phyloP scores from a whole-genome alignment of 2,113 vertebrate species.

The Motacilla tschutschensis region DNA sequence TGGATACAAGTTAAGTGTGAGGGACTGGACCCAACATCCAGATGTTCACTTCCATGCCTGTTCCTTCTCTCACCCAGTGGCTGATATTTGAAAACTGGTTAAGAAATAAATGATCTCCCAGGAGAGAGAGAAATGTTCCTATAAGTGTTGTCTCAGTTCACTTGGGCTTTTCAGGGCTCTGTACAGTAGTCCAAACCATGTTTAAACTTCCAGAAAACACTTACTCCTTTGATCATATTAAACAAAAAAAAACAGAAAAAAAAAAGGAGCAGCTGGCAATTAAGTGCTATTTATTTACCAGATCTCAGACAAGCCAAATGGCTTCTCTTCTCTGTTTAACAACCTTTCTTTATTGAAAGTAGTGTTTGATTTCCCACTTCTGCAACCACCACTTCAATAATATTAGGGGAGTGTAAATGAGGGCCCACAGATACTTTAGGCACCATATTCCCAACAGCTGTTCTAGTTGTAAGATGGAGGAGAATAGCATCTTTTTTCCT shows the following conservation, averaged over 20 bases:
- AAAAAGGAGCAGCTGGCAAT: background rate
- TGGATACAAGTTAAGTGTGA: background rate
- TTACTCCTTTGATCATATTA: background rate
- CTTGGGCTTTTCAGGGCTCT: background rate
- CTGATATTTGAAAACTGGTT: background rate
- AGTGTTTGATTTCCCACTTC: constrained; percentile 6
- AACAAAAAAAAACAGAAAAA: background rate
- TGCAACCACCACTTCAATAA: background rate
- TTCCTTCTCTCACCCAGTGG: background rate
- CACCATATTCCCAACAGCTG: background rate
- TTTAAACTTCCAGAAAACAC: background rate
- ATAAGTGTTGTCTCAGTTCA: background rate
- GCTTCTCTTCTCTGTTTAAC: constrained; percentile 23
- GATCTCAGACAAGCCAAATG: constrained; percentile 23
- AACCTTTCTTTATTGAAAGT: background rate
- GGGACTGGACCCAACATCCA: background rate
- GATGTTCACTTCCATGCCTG: background rate
- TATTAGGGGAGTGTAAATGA: background rate
- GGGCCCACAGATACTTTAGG: background rate
- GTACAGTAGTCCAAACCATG: background rate
- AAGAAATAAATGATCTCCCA: background rate
- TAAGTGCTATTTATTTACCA: constrained; percentile 29
- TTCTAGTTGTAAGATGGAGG: background rate
- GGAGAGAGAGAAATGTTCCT: background rate
- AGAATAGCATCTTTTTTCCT: background rate